Evolutionary conservation across 1,140 invertebrate species (phyloP).

Genomic region (Chlorops oryzae): DNA sequence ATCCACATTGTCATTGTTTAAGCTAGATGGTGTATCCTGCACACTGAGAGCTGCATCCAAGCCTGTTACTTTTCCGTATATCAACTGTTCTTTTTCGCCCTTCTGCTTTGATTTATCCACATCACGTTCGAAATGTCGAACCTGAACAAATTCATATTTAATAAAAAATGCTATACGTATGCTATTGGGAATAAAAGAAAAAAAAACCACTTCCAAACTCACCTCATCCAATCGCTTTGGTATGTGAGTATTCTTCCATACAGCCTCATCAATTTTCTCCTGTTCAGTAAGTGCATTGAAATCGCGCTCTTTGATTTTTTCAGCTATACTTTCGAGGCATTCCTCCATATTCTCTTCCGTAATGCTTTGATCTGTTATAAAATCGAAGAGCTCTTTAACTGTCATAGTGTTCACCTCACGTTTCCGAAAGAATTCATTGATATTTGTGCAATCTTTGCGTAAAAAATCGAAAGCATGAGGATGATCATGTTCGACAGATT

Average conservation of each 20-base stretch:
- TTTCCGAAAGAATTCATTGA: constrained; percentile 88
- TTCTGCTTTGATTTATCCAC: constrained; percentile 70
- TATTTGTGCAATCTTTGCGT: constrained; percentile 90
- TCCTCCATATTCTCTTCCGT: constrained; percentile 76
- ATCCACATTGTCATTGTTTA: constrained; percentile 46
- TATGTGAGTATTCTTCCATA: constrained; percentile 93
- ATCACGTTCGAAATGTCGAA: constrained; percentile 86
- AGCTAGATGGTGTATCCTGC: constrained; percentile 53
- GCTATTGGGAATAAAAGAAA: neutral
- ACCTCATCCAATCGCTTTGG: constrained; percentile 91
- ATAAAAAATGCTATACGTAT: neutral
- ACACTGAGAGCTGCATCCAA: constrained; percentile 75
- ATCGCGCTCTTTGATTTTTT: constrained; percentile 56
- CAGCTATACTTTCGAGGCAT: constrained; percentile 66
- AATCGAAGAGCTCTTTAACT: constrained; percentile 90
- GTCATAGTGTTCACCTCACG: constrained; percentile 83
- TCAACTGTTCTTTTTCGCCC: constrained; percentile 65
- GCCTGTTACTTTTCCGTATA: constrained; percentile 80
- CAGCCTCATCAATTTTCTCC: constrained; percentile 74
- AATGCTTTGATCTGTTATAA: constrained; percentile 86
- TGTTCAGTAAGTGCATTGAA: constrained; percentile 60
- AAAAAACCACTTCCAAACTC: constrained; percentile 19
- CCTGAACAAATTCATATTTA: too few species aligned
- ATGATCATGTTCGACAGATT: constrained; percentile 97
- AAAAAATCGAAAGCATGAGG: constrained; percentile 91